Base-by-base conservation (phyloP, 2,113 vertebrate genomes). In the Atlantisia rogersi region DNA sequence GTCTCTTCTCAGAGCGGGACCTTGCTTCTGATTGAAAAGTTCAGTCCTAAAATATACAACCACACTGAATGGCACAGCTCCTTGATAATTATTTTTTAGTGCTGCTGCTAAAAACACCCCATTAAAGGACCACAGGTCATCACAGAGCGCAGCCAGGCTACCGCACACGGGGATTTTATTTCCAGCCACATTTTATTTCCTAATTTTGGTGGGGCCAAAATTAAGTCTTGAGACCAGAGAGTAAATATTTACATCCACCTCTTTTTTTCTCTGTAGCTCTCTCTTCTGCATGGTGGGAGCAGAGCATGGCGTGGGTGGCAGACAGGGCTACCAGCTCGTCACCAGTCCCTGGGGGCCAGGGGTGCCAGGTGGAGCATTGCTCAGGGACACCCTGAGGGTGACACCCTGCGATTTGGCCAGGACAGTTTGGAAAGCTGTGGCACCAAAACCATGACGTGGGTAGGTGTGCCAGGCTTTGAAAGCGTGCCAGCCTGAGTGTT, bases 161-260 rank as follows among this genome's bases (percentile, higher is more conserved):
- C 70, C 37, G 28, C 82, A 37, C 12, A 3, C 0, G 0, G 16
- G 35, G 71, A 46, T 55, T 95, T 90, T 60, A 84, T 48, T 55
- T 86, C 71, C 70, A 88, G 58, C 29, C 96, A 81, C 64, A 35
- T 88, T 95, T 93, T 79, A 65, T 94, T 91, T 91, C 91, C 85
- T 84, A 17, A 58, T 53, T 88, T 58, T 68, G 29, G 14, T 1
- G 1, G 48, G 48, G 19, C 21, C 69, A 8, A 37, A 46, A 46
- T 46, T 46, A 46, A 44, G 12, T 17, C 79, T 78, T 35, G 31
- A 37, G 75, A 77, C 4, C 52, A 40, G 53, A 58, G 28, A 50
- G 35, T 39, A 82, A 86, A 92, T 73, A 79, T 67, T 84, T 82
- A 3, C 74, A 52, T 55, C 26, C 10, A 3, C 21, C n/a, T 77